A percentile compares a stretch with the other conserved stretches of the same genome.
These are phyloP conservation scores for Phataginus tetradactyla DNA, from an alignment of 2,797 vertebrate genomes.

Conservation along the genomic window DNA sequence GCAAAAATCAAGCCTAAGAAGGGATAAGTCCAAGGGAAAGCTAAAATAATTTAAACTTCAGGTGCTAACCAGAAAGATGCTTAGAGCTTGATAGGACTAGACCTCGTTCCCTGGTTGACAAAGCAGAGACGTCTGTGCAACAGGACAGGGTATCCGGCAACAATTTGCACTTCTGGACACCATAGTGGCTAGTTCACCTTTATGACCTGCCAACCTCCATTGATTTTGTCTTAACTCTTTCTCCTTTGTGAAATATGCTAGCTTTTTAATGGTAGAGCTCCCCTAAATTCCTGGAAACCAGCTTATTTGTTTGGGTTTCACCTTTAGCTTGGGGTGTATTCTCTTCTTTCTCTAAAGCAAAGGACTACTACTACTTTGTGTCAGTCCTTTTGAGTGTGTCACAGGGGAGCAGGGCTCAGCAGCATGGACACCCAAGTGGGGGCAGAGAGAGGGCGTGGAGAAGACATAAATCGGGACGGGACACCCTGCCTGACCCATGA, in stretches of 20 bases:
- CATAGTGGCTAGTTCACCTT: not conserved
- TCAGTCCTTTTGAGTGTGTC: no score
- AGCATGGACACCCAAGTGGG: rapidly evolving
- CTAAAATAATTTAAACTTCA: not conserved
- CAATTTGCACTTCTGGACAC: not conserved
- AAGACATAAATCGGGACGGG: rapidly evolving
- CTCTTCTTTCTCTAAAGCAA: not conserved
- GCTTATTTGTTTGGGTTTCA: not conserved
- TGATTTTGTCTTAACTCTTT: conserved; percentile 45
- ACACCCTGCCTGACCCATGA: rapidly evolving
- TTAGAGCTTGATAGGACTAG: not conserved
- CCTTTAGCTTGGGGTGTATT: not conserved
- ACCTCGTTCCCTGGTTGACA: not conserved
- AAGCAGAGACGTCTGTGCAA: not conserved
- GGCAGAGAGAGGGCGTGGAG: rapidly evolving
- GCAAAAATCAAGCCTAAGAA: not conserved
- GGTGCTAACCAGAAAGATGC: not conserved
- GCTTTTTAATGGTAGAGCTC: not conserved
- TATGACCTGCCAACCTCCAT: not conserved
- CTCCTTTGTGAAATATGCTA: conserved; percentile 51
- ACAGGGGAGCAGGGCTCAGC: not conserved
- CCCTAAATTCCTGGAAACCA: not conserved
- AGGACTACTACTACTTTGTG: not conserved
- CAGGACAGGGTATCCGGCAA: not conserved
- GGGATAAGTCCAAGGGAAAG: not conserved